Base-by-base conservation (phyloP, 53 echinoderm and acorn worm species). In the Holothuria scabra region DNA sequence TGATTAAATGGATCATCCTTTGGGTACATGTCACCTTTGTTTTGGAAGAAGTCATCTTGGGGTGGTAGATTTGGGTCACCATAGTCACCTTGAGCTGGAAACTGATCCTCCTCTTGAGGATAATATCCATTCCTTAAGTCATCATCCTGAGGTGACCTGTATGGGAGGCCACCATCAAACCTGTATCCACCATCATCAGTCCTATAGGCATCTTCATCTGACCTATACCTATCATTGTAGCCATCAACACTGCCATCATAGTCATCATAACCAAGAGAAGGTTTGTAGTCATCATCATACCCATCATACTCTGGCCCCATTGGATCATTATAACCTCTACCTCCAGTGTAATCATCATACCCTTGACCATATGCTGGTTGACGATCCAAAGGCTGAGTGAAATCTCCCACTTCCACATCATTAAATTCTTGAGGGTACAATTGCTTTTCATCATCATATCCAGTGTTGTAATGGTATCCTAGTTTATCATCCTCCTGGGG, bases 291-390 rank as follows among this genome's bases (percentile, higher is more conserved):
- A 25, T 56, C 76, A 76, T 76, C 46, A 37, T 70, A 70, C n/a
- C 20, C 20, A 2, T 49, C 23, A 46, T 74, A 74, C 12, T 24
- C 52, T 9, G 48, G 74, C 22, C 37, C 37, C 23, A 25, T 28
- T 8, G 9, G 18, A 21, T 56, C 78, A 78, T 78, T 49, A 28
- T 78, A 30, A 30, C 64, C 64, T 16, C 18, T 18, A 4, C 8
- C 52, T 16, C 52, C 52, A 52, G 14, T 52, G 52, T 12, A 52
- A 31, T 78, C 78, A 56, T 28, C 31, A 26, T 78, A 56, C 29
- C 78, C 78, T 22, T 78, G 57, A 5, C 78, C 78, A 58, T 78
- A 78, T 26, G 78, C 57, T 32, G 78, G 78, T 56, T 78, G 78
- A 10, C 78, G 26, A 30, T 78, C 57, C 18, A 31, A 16, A 0